phyloP scores from a whole-genome alignment of 2,888 invertebrate species.

The Cataglyphis cursor region DNA sequence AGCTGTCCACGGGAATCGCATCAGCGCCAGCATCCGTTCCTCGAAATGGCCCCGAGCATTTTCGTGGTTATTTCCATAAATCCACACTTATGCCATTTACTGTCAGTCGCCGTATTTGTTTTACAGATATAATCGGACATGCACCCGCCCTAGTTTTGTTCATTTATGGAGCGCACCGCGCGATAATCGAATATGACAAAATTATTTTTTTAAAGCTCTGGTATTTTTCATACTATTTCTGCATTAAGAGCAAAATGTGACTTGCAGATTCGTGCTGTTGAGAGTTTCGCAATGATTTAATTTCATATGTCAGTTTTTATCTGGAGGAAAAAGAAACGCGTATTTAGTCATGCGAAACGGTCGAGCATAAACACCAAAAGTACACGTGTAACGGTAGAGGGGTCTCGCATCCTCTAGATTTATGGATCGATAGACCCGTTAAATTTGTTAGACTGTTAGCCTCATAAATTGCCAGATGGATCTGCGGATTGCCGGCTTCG shows the following conservation, averaged over 20 bases:
- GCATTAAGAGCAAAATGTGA: constrained; percentile 2
- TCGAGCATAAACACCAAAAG: constrained; percentile 36
- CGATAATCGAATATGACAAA: constrained; percentile 22
- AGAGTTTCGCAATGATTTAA: constrained; percentile 14
- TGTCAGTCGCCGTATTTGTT: constrained; percentile 56
- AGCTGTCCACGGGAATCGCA: constrained; percentile 30
- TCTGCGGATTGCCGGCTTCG: constrained; percentile 38
- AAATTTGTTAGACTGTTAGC: constrained; percentile 54
- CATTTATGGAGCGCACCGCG: neutral
- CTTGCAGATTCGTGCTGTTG: neutral
- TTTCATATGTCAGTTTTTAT: neutral
- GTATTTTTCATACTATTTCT: neutral
- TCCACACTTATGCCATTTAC: constrained; percentile 54
- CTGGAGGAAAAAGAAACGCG: constrained; percentile 7
- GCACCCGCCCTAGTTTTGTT: constrained; percentile 56
- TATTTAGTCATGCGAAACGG: constrained; percentile 36
- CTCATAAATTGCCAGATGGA: constrained; percentile 48
- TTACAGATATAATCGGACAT: constrained; percentile 52
- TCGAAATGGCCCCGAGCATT: constrained; percentile 32
- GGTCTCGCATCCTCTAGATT: constrained; percentile 42
- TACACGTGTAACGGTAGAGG: constrained; percentile 45
- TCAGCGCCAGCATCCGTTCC: constrained; percentile 17
- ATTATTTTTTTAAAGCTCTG: neutral
- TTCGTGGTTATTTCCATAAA: constrained; percentile 63
- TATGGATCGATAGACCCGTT: constrained; percentile 56